Evolutionary conservation across 1,140 invertebrate species (phyloP), one percentile per base, ranked within the genome.

Genomic region (Anagrus nilaparvatae): DNA sequence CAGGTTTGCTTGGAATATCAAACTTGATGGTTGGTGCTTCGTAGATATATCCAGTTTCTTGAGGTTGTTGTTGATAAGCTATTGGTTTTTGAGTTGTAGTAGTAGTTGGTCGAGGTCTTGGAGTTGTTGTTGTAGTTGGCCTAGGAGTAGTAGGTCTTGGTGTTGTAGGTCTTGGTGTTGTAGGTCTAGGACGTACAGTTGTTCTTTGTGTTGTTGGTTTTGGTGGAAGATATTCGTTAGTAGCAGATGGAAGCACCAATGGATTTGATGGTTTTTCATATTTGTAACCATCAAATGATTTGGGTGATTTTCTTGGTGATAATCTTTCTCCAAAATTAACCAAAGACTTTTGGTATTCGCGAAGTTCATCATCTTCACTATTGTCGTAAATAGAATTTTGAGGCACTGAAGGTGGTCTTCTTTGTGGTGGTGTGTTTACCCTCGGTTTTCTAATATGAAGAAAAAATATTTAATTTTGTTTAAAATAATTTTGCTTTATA

Each of bases 211-310:
- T n/a, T n/a, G n/a, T n/a, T 59, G 33, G 40, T 52, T 43, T 49
- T 59, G 24, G 24, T 27, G 12, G 6, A n/a, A n/a, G 6, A n/a
- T 27, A 27, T 27, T 27, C 24, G 12, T 27, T 8, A 27, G 24
- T 8, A 27, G 6, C 24, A 6, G 6, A 6, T 12, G 24, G 12
- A 6, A 27, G 12, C 24, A n/a, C 6, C 12, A 63, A 59, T 14
- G 52, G 44, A 8, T 50, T 44, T 3, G 33, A 38, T 6, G 61
- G 61, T 18, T 27, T 21, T 13, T 53, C 38, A 35, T 61, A 63
- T 6, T 43, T 10, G 18, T 64, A 65, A 14, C 60, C 60, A 31
- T 54, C 49, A 25, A 54, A 59, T 5, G 40, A 32, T 45, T 39
- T 41, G 27, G 54, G 50, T 12, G n/a, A n/a, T n/a, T n/a, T n/a